Evolutionary conservation across 2,888 invertebrate genomes (phyloP).

Genomic region (Creontiades dilutus): DNA sequence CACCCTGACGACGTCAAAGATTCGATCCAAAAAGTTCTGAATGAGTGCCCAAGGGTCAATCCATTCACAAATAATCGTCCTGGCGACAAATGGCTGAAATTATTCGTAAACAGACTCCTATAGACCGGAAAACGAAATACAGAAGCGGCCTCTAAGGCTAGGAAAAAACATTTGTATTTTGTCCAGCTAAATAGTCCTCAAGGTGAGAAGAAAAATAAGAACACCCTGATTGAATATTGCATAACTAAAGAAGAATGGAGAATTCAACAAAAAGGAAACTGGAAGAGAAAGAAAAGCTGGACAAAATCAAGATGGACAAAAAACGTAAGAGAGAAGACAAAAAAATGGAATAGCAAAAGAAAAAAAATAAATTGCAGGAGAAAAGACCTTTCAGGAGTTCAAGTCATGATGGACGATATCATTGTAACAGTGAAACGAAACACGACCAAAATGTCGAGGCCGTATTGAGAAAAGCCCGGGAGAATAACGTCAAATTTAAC

Average conservation of each 20-base stretch:
- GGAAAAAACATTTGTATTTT: background rate
- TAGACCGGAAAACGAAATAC: background rate
- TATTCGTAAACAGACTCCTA: background rate
- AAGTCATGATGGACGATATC: conserved; percentile 71
- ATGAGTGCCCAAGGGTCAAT: too few relatives aligned
- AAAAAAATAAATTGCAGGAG: background rate
- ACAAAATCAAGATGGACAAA: conserved; percentile 14
- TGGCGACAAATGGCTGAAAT: too few relatives aligned
- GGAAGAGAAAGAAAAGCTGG: background rate
- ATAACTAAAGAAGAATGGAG: conserved; percentile 4
- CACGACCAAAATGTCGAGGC: conserved; percentile 10
- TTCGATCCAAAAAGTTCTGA: too few relatives aligned
- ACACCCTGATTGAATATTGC: too few relatives aligned
- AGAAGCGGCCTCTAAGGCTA: background rate
- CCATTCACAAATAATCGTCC: too few relatives aligned
- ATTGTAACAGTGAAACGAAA: conserved; percentile 69
- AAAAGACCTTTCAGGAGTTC: conserved; percentile 67
- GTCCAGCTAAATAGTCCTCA: too few relatives aligned
- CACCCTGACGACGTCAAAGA: too few relatives aligned
- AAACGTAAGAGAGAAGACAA: background rate
- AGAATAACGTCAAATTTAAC: too few relatives aligned
- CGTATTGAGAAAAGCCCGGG: background rate
- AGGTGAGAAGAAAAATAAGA: too few relatives aligned
- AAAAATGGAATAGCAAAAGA: background rate
- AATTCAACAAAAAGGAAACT: background rate